These are phyloP conservation scores for Nemoura dubitans DNA, from an alignment of 2,888 invertebrate species.

Conservation along the genomic window DNA sequence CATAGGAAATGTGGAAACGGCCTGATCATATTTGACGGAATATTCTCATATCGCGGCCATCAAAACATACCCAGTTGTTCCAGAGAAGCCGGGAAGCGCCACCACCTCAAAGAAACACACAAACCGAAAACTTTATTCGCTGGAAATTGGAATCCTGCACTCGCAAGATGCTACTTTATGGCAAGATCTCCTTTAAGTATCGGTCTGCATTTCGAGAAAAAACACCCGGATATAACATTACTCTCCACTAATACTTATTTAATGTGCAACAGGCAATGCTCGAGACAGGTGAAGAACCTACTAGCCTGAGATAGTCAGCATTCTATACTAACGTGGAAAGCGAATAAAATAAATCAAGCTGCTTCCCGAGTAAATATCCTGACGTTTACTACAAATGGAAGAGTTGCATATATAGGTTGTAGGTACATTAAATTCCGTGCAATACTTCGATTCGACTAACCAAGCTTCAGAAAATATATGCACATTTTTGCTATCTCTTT, in stretches of 20 bases:
- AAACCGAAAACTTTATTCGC: too few relatives aligned
- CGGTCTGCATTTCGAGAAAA: not conserved
- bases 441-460: not conserved
- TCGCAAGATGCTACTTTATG: not conserved
- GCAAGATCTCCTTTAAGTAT: not conserved
- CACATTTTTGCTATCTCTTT: not conserved
- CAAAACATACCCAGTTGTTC: too few relatives aligned
- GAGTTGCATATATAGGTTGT: not conserved
- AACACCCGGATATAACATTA: not conserved
- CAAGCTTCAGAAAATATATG: not conserved
- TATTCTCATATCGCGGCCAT: too few relatives aligned
- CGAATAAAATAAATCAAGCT: conserved; percentile 15
- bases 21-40: too few relatives aligned
- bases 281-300: not conserved
- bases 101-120: too few relatives aligned
- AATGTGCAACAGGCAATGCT: conserved; percentile 20
- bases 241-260: conserved; percentile 24
- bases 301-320: not conserved
- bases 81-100: too few relatives aligned
- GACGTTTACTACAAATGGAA: conserved; percentile 41
- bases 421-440: not conserved
- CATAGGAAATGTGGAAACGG: too few relatives aligned
- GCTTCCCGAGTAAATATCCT: conserved; percentile 18
- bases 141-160: too few relatives aligned
- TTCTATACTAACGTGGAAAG: conserved; percentile 18